phyloP scores from a whole-genome alignment of 1,140 invertebrate genomes.

The Acromyrmex echinatior region DNA sequence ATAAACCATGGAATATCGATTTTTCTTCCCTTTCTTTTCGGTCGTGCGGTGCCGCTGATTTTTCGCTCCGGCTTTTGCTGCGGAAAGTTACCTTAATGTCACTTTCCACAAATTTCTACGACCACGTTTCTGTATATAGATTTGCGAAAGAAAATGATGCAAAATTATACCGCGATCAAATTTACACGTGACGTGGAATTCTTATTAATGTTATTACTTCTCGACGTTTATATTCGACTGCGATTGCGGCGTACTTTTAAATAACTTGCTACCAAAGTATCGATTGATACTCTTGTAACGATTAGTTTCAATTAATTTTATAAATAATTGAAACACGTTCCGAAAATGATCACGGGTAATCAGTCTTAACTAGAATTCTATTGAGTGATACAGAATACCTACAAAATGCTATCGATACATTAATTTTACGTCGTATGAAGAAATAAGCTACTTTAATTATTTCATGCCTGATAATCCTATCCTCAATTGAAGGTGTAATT shows the following conservation, averaged over 20 bases:
- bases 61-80: conserved; percentile 33
- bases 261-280: conserved; percentile 15
- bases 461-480: too few species aligned
- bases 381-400: too few species aligned
- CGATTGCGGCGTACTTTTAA: not conserved
- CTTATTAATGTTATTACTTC: not conserved
- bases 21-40: conserved; percentile 46
- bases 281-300: not conserved
- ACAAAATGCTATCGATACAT: too few species aligned
- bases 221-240: not conserved
- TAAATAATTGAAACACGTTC: not conserved
- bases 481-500: too few species aligned
- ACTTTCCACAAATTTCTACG: conserved; percentile 20
- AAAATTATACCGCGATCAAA: conserved; percentile 10
- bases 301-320: not conserved
- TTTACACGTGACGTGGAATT: not conserved
- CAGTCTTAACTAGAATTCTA: too few species aligned
- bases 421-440: too few species aligned
- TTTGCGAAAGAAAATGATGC: conserved; percentile 1
- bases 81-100: conserved; percentile 27
- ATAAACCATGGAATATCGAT: conserved; percentile 72
- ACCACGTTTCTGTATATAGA: conserved; percentile 2
- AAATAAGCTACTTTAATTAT: too few species aligned
- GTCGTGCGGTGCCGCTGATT: conserved; percentile 40
- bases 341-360: not conserved